Evolutionary conservation across 2,113 vertebrate species (phyloP).

Genomic region (Microcebus lehilahytsara): DNA sequence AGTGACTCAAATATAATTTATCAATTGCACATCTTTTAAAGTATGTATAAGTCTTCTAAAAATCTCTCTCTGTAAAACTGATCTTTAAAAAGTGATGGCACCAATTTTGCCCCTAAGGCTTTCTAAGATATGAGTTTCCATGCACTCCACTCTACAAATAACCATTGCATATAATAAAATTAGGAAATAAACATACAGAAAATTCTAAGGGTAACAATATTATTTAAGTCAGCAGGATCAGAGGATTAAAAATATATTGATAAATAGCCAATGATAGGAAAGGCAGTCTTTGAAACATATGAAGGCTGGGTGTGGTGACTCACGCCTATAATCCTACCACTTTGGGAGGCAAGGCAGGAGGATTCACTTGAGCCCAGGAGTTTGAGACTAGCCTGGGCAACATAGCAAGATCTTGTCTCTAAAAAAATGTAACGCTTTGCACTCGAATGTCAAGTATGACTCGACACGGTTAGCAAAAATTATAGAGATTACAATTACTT

Average conservation of each 20-base stretch:
- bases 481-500: too few relatives aligned
- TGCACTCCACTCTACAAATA: constrained; percentile 66
- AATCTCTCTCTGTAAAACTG: background rate
- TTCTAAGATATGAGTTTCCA: constrained; percentile 61
- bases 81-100: background rate
- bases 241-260: constrained; percentile 79
- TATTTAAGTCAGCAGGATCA: constrained; percentile 75
- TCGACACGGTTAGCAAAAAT: too few relatives aligned
- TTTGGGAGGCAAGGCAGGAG: too few relatives aligned
- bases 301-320: too few relatives aligned
- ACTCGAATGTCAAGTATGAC: too few relatives aligned
- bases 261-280: constrained; percentile 80
- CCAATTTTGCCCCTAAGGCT: constrained; percentile 19
- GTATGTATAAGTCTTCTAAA: background rate
- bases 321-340: too few relatives aligned
- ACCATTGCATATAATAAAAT: constrained; percentile 42
- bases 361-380: too few relatives aligned
- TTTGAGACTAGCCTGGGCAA: too few relatives aligned
- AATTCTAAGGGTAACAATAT: constrained; percentile 57
- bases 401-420: too few relatives aligned
- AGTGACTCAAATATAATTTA: background rate
- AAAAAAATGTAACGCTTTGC: too few relatives aligned
- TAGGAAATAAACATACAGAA: background rate
- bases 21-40: background rate
- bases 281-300: constrained; percentile 72